These are phyloP conservation scores for Alauda arvensis DNA, from an alignment of 2,797 vertebrate species.

Conservation along the genomic window DNA sequence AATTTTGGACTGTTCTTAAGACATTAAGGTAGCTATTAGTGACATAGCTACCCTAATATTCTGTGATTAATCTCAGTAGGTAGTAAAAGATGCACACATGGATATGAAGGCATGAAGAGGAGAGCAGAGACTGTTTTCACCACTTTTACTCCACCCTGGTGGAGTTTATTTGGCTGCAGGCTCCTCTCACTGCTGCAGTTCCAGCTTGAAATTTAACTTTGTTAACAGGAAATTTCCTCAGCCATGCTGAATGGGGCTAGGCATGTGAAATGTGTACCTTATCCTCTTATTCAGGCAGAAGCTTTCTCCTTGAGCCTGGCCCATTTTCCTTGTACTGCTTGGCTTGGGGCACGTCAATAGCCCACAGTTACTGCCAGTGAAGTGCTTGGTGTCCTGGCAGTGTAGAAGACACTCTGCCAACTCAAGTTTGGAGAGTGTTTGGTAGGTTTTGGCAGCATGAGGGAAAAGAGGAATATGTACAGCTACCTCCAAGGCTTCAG, in stretches of 20 bases:
- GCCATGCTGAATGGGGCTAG: neutral
- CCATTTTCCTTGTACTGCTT: neutral
- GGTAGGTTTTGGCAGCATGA: neutral
- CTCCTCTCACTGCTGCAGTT: neutral
- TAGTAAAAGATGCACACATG: neutral
- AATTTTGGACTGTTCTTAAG: neutral
- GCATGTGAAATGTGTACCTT: neutral
- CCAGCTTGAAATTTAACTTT: neutral
- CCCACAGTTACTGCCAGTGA: neutral
- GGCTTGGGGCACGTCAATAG: fast-evolving
- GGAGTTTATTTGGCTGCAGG: neutral
- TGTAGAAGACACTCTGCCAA: neutral
- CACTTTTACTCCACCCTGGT: fast-evolving
- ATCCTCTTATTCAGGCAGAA: neutral
- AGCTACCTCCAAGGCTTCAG: neutral
- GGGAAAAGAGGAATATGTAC: neutral
- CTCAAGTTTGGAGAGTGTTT: neutral
- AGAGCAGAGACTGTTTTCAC: neutral
- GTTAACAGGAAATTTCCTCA: neutral
- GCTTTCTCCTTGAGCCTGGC: neutral
- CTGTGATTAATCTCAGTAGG: neutral
- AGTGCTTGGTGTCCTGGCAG: neutral
- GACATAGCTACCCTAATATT: neutral
- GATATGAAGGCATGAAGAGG: fast-evolving
- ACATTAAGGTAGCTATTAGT: neutral